These are phyloP conservation scores for Pyrgilauda ruficollis DNA, from an alignment of 2,113 vertebrate genomes.

Conservation along the genomic window DNA sequence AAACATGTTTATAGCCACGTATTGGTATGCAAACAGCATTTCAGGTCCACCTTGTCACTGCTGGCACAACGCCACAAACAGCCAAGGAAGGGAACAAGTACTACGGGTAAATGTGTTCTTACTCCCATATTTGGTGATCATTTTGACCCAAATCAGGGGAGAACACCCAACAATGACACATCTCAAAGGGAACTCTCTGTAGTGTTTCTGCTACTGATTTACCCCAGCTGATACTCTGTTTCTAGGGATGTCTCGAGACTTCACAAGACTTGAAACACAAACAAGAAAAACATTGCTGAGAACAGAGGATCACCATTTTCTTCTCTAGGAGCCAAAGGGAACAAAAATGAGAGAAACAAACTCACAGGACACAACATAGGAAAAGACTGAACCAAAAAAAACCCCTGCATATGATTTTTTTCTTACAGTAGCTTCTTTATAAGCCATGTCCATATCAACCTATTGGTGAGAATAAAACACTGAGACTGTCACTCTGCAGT, in stretches of 20 bases:
- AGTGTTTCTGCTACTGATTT: constrained; percentile 25
- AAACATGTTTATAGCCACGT: not conserved
- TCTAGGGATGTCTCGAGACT: not conserved
- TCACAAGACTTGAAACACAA: not conserved
- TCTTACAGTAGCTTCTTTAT: not conserved
- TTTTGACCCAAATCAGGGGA: not conserved
- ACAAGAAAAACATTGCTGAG: not conserved
- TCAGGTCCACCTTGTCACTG: not conserved
- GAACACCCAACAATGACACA: not conserved
- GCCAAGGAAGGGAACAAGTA: not conserved
- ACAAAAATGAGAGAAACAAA: not conserved
- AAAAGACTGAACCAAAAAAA: not conserved
- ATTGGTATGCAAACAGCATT: not conserved
- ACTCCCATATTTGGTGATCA: not conserved
- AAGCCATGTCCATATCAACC: not conserved
- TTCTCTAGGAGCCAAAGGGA: not conserved
- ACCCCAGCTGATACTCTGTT: not conserved
- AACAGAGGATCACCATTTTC: not conserved
- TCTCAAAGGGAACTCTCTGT: not conserved
- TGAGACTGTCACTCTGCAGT: not conserved
- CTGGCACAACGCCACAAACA: not conserved
- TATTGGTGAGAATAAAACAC: not conserved
- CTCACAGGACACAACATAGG: not conserved
- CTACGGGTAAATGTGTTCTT: not conserved
- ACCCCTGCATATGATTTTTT: not conserved